Percentiles rank a stretch among this genome's conserved stretches.
Evolutionary conservation across 2,113 vertebrate genomes (phyloP).

Genomic region (Corythaixoides concolor): DNA sequence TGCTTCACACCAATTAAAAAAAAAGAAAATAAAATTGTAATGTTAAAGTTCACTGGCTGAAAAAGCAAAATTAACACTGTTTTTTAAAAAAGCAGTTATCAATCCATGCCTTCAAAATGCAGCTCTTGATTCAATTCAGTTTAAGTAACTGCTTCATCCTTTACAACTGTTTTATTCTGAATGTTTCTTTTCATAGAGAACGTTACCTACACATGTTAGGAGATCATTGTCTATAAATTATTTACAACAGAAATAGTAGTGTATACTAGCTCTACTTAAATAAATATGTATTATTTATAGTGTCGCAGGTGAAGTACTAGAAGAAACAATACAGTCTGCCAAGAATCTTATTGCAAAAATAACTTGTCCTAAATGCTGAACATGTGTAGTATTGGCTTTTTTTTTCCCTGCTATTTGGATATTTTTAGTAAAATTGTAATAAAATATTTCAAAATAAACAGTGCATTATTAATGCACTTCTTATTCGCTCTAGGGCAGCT

Average conservation of each 20-base stretch:
- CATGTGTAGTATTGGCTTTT: neutral
- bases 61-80: neutral
- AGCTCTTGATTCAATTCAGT: neutral
- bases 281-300: slow-evolving; percentile 78
- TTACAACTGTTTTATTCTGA: slow-evolving; percentile 40
- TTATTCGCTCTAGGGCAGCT: slow-evolving; percentile 65
- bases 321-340: slow-evolving; percentile 64
- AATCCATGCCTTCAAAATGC: neutral
- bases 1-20: neutral
- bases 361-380: slow-evolving; percentile 64
- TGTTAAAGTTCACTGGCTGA: neutral
- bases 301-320: slow-evolving; percentile 75
- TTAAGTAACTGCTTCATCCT: neutral
- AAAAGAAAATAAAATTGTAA: neutral
- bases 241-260: slow-evolving; percentile 58
- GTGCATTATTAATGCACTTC: slow-evolving; percentile 79
- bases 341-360: slow-evolving; percentile 69
- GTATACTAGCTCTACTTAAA: slow-evolving; percentile 71
- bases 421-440: slow-evolving; percentile 77
- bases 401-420: slow-evolving; percentile 29
- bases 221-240: slow-evolving; percentile 76
- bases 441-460: slow-evolving; percentile 81
- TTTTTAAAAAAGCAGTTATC: neutral
- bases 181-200: slow-evolving; percentile 35
- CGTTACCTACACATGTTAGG: slow-evolving; percentile 40